Base-by-base conservation (phyloP, 1,140 invertebrate genomes). In the Diuraphis noxia region DNA sequence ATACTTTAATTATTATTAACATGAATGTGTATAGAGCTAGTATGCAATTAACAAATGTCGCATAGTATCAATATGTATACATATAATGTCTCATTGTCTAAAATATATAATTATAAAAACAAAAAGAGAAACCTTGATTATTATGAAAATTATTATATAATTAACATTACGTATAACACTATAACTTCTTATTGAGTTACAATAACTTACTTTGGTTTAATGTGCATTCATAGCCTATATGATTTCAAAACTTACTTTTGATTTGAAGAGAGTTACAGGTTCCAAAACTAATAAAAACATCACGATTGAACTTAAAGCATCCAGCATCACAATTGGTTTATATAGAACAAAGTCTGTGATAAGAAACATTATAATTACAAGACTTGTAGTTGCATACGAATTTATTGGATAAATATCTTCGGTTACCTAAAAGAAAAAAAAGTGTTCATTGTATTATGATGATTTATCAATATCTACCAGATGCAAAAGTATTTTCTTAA, bases 321-420 rank as follows among this genome's bases (percentile, higher is more conserved):
- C 96, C 89, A 91, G 5, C 46, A 98, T 95, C 49, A 99, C 97
- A 0, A 98, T 94, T 19, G 97, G 96, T 93, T 98, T 98, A 93
- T 99, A 98, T 92, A 96, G 94, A 63, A 97, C 93, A 93, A 97
- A 96, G 94, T 98, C 97, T 1, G 97, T 98, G 10, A 98, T 94
- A 3, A 98, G 94, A 93, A 98, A 97, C 23, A 97, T 95, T 0
- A 97, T 93, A 19, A 98, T 94, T 6, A 98, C 93, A 38, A 95
- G 95, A 0, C 95, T 94, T 91, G 98, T 94, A 93, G 97, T 97
- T 2, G 96, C 95, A 93, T 98, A 98, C 0, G 96, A 98, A 92
- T 96, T 96, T n/a, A 97, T 94, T 34, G 97, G 97, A 94, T 97
- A 98, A 9, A 98, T 95, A 91, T 97, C 95, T 93, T 96, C 95